Base-by-base conservation (phyloP, 2,113 vertebrate species). In the Muntiacus muntjak region DNA sequence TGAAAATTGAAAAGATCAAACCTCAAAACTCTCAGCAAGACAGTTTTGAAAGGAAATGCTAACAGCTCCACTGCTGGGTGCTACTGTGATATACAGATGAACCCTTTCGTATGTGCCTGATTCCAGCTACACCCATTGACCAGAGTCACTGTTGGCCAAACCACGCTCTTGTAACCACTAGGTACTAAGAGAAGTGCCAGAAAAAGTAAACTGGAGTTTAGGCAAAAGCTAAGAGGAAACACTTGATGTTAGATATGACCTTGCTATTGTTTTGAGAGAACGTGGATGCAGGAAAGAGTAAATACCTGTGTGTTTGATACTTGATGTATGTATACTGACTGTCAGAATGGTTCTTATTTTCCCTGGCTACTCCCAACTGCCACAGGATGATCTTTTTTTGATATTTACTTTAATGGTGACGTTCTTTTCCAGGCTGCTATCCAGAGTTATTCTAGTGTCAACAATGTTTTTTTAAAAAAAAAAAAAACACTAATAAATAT, bases 1-100 rank as follows among this genome's bases (percentile, higher is more conserved):
- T 94, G 93, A 79, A 97, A 89, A 94, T 92, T 87, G 62, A 74
- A 97, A 97, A 97, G 60, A 93, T 36, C 33, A 97, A 54, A 95
- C 86, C 95, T 95, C 91, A 97, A 98, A 98, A 40, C 82, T 79
- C 55, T 67, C 62, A 97, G 76, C 33, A 96, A 98, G 97, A 94
- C 23, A 93, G 21, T 19, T 57, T 78, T 83, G 58, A 96, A 97
- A 97, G 92, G 74, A 98, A 98, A 98, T 89, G 67, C 96, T 97
- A 94, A 91, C n/a, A 94, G 76, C 10, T 71, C 83, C 50, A 93
- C 91, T 14, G 26, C 40, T 94, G 92, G 79, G 84, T 88, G 28
- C 93, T 54, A 45, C 85, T 95, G 36, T 95, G 54, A 94, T 92
- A 98, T 91, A 62, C 88, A 23, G 23, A 90, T 60, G 54, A 95